phyloP scores from a whole-genome alignment of 2,797 vertebrate species.

The Crypturellus tataupa region DNA sequence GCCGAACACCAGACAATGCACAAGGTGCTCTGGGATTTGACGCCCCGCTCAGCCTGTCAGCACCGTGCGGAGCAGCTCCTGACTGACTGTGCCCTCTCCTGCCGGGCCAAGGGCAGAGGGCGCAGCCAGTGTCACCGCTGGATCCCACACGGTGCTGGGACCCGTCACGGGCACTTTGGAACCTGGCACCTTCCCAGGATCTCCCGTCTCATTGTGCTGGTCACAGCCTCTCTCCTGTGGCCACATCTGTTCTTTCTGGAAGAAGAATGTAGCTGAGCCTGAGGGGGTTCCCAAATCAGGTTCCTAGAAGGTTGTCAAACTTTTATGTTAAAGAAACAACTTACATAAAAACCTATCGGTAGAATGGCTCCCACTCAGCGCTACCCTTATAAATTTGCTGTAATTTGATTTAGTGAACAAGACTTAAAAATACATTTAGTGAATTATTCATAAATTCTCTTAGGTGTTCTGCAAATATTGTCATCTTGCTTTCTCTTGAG shows the following conservation, averaged over 20 bases:
- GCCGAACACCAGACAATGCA: neutral
- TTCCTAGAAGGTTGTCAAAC: neutral
- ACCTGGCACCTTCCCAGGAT: neutral
- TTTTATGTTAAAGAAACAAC: neutral
- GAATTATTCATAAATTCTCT: neutral
- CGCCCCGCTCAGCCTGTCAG: neutral
- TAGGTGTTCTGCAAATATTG: neutral
- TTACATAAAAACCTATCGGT: neutral
- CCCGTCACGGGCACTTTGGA: neutral
- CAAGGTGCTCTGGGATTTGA: neutral
- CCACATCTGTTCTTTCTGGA: neutral
- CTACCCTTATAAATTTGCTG: neutral
- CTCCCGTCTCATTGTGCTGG: neutral
- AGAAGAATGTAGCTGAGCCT: neutral
- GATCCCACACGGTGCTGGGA: neutral
- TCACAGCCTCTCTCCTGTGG: neutral
- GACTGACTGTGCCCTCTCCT: neutral
- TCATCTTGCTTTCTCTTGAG: neutral
- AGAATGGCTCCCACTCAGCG: neutral
- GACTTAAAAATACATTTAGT: neutral
- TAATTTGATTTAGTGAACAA: neutral
- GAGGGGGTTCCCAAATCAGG: neutral
- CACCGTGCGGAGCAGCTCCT: neutral
- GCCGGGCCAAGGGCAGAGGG: neutral
- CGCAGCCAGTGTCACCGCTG: neutral